Evolutionary conservation across 2,113 vertebrate species (phyloP).

Genomic region (Hydropotes inermis): DNA sequence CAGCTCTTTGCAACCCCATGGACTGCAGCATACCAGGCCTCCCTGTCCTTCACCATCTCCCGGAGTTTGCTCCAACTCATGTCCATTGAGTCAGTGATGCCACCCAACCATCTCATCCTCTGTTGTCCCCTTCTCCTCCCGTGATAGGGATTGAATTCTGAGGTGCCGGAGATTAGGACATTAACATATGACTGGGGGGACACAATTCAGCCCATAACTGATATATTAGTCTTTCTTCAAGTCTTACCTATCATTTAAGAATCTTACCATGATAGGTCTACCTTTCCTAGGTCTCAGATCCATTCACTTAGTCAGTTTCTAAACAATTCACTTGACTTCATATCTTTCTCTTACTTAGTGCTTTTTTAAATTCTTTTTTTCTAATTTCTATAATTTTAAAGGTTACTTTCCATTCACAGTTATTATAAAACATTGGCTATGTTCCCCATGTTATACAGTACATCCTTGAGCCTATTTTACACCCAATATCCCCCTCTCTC

Average conservation of each 20-base stretch:
- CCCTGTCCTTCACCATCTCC: neutral
- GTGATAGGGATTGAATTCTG: neutral
- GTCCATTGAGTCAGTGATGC: neutral
- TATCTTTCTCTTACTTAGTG: neutral
- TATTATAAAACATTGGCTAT: neutral
- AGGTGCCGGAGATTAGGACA: neutral
- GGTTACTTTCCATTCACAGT: neutral
- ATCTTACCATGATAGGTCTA: neutral
- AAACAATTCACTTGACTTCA: neutral
- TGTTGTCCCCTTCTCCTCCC: neutral
- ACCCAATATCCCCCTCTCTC: neutral
- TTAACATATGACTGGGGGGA: neutral
- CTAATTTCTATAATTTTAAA: neutral
- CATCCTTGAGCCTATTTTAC: neutral
- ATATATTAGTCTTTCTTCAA: neutral
- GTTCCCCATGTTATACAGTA: neutral
- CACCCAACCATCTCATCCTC: neutral
- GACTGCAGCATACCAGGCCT: neutral
- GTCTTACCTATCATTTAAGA: neutral
- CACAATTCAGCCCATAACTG: neutral
- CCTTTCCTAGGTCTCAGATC: neutral
- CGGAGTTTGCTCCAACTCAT: neutral
- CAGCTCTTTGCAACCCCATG: neutral
- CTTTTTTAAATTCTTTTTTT: neutral
- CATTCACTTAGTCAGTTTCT: neutral